phyloP scores from a whole-genome alignment of 2,888 invertebrate species.

The Spodoptera picta region DNA sequence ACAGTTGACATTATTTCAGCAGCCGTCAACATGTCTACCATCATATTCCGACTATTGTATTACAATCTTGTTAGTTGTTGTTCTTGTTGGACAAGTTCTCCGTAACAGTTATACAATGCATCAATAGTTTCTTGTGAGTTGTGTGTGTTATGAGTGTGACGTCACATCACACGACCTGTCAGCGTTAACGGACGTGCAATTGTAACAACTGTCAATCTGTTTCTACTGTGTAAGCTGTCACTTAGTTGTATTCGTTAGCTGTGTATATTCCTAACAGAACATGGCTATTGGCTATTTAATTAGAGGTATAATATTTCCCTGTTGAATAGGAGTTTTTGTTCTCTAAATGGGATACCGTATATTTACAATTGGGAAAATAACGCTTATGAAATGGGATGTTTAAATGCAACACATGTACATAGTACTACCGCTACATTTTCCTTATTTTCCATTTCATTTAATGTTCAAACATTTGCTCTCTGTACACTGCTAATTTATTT shows the following conservation, averaged over 20 bases:
- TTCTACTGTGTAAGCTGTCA: constrained; percentile 2
- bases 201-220: constrained; percentile 21
- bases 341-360: too few species aligned
- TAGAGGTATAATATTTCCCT: too few species aligned
- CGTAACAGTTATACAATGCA: constrained; percentile 6
- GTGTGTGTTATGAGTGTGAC: constrained; percentile 13
- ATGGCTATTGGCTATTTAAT: too few species aligned
- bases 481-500: too few species aligned
- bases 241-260: constrained; percentile 7
- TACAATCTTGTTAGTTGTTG: constrained; percentile 11
- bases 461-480: too few species aligned
- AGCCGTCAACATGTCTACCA: neutral
- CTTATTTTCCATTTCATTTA: too few species aligned
- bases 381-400: too few species aligned
- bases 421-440: too few species aligned
- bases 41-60: constrained; percentile 7
- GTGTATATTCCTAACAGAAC: too few species aligned
- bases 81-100: constrained; percentile 9
- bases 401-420: too few species aligned
- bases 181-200: constrained; percentile 6
- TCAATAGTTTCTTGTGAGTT: neutral
- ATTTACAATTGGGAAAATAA: too few species aligned
- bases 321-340: too few species aligned
- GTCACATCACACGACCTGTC: constrained; percentile 14
- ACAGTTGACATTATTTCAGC: neutral